Percentiles rank a stretch among this genome's conserved stretches.
phyloP scores from a whole-genome alignment of 2,797 vertebrate species.

The Peromyscus melanophrys region DNA sequence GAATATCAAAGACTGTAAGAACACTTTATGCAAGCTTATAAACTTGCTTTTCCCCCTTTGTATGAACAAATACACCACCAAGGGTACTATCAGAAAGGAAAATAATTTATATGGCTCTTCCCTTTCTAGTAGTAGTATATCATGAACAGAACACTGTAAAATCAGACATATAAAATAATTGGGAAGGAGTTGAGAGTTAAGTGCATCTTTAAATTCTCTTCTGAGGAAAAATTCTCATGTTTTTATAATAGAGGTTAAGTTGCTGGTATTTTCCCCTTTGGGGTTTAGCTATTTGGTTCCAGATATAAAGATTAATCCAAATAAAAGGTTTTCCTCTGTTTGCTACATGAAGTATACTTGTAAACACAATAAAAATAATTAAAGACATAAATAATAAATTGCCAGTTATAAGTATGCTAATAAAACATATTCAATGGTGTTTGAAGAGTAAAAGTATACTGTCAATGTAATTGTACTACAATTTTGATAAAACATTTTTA shows the following conservation, averaged over 20 bases:
- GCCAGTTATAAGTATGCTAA: slow-evolving; percentile 59
- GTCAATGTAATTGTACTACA: slow-evolving; percentile 57
- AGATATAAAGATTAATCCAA: slow-evolving; percentile 83
- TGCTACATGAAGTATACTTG: slow-evolving; percentile 58
- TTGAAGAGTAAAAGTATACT: slow-evolving; percentile 68
- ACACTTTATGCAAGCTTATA: slow-evolving; percentile 87
- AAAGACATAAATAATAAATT: slow-evolving; percentile 52
- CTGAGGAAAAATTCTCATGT: slow-evolving; percentile 79
- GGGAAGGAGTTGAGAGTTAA: slow-evolving; percentile 71
- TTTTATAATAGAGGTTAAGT: slow-evolving; percentile 74
- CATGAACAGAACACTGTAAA: slow-evolving; percentile 73
- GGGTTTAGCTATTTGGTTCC: slow-evolving; percentile 92
- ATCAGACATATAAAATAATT: slow-evolving; percentile 68
- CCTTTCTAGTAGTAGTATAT: slow-evolving; percentile 82
- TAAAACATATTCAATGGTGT: slow-evolving; percentile 55
- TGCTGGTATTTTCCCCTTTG: slow-evolving; percentile 90
- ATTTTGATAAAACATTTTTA: slow-evolving; percentile 73
- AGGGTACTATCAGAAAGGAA: slow-evolving; percentile 56
- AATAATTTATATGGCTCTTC: slow-evolving; percentile 85
- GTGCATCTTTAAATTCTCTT: slow-evolving; percentile 75
- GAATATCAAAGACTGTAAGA: slow-evolving; percentile 83
- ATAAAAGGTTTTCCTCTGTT: slow-evolving; percentile 71
- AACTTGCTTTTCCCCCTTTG: slow-evolving; percentile 79
- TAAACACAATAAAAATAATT: slow-evolving; percentile 72
- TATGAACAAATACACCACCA: slow-evolving; percentile 61